phyloP scores from a whole-genome alignment of 2,113 vertebrate species.

The Pheucticus melanocephalus region DNA sequence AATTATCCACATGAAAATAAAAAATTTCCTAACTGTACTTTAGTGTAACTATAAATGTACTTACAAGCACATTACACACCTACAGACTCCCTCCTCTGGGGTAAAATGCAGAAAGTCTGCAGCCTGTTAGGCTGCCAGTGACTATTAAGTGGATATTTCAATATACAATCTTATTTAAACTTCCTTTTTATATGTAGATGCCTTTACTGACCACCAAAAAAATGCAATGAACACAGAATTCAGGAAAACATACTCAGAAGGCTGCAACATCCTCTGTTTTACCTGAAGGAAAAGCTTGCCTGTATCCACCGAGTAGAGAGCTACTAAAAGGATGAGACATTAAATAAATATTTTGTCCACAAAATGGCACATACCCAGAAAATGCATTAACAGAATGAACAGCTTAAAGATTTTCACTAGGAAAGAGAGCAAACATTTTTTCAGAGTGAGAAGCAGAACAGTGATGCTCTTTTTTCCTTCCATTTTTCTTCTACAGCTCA shows the following conservation, averaged over 20 bases:
- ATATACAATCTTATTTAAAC: neutral
- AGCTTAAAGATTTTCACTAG: slow-evolving; percentile 7
- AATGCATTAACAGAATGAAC: slow-evolving; percentile 12
- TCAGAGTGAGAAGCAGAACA: neutral
- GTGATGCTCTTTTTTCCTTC: neutral
- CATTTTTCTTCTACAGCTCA: neutral
- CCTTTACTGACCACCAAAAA: neutral
- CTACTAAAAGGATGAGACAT: neutral
- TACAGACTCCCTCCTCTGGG: neutral
- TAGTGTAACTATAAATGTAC: neutral
- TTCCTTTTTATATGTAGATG: neutral
- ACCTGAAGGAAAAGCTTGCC: neutral
- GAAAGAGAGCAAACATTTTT: neutral
- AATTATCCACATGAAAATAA: neutral
- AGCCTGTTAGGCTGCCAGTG: neutral
- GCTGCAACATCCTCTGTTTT: neutral
- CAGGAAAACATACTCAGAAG: neutral
- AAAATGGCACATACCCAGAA: slow-evolving; percentile 18
- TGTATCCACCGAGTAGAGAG: neutral
- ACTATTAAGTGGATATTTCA: neutral
- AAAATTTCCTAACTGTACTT: neutral
- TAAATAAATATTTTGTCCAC: neutral
- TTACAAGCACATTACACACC: neutral
- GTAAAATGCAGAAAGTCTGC: neutral
- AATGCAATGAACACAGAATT: neutral